Conservation (phyloP, 2,888 invertebrate genomes). For the Spisula solida region DNA sequence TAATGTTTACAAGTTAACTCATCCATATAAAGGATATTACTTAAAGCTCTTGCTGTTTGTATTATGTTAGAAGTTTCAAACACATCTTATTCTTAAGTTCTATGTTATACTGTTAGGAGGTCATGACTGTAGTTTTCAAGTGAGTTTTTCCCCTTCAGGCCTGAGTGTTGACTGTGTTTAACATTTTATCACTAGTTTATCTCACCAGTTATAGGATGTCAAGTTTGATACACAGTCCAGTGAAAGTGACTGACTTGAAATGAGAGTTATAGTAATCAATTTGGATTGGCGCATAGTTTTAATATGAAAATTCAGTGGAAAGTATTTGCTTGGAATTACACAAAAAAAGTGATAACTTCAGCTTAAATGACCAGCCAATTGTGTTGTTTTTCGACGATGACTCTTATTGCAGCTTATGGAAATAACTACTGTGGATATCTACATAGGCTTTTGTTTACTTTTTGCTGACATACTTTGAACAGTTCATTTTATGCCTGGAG, state of each 20-base stretch:
- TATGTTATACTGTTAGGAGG: neutral
- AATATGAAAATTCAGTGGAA: neutral
- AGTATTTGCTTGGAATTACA: neutral
- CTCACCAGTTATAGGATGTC: slow-evolving; percentile 38
- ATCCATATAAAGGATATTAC: neutral
- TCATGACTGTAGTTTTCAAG: slow-evolving; percentile 23
- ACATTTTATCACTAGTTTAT: slow-evolving; percentile 38
- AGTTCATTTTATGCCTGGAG: slow-evolving; percentile 14
- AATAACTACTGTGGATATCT: neutral
- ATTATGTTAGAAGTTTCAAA: neutral
- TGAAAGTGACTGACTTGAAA: slow-evolving; percentile 21
- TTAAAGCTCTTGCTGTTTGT: neutral
- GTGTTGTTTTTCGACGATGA: neutral
- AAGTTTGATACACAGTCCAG: slow-evolving; percentile 47
- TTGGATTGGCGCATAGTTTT: too few relatives aligned
- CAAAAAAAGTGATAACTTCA: neutral
- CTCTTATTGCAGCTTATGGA: neutral
- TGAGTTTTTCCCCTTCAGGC: slow-evolving; percentile 48
- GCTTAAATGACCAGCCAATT: neutral
- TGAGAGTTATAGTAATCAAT: neutral
- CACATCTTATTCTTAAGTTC: neutral
- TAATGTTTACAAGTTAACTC: neutral
- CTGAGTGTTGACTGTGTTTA: slow-evolving; percentile 36
- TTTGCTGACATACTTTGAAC: slow-evolving; percentile 10
- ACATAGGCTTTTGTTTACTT: slow-evolving; percentile 21